phyloP scores from a whole-genome alignment of 2,888 invertebrate genomes.

The Strigamia transsilvanica region DNA sequence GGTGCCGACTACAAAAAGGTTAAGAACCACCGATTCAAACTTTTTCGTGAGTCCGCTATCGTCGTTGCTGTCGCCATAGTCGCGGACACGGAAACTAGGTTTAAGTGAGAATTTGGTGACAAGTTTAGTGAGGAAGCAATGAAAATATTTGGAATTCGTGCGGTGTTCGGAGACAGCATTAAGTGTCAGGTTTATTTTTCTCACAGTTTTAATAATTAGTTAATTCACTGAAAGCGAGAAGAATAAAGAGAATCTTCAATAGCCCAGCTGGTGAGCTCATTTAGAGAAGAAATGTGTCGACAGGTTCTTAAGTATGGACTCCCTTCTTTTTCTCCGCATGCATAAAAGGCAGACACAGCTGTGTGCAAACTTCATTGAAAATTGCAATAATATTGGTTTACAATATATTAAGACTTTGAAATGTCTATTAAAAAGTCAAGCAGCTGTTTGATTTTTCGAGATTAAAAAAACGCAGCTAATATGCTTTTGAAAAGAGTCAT shows the following conservation, averaged over 20 bases:
- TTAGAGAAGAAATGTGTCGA: slow-evolving; percentile 26
- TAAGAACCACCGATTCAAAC: too few species aligned
- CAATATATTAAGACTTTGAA: slow-evolving; percentile 30
- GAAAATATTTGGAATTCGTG: slow-evolving; percentile 7
- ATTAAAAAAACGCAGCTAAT: slow-evolving; percentile 20
- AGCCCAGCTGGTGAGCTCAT: slow-evolving; percentile 13
- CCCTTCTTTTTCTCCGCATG: not conserved
- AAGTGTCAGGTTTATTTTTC: slow-evolving; percentile 30
- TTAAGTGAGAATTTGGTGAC: not conserved
- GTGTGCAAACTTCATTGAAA: slow-evolving; percentile 21
- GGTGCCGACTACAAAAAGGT: too few species aligned
- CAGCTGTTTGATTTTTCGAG: slow-evolving; percentile 15
- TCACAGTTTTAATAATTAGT: slow-evolving; percentile 26
- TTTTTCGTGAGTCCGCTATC: too few species aligned
- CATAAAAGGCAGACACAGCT: slow-evolving; percentile 30
- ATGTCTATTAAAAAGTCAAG: slow-evolving; percentile 43
- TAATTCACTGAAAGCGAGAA: not conserved
- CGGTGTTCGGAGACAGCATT: not conserved
- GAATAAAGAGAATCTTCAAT: slow-evolving; percentile 26
- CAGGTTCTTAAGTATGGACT: slow-evolving; percentile 26
- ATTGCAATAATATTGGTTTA: slow-evolving; percentile 30
- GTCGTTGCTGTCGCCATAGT: too few species aligned
- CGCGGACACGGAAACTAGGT: too few species aligned
- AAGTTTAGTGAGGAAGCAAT: not conserved
- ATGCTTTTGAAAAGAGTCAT: slow-evolving; percentile 11